Base-by-base conservation (phyloP, 2,888 invertebrate genomes). In the Thymelicus sylvestris region DNA sequence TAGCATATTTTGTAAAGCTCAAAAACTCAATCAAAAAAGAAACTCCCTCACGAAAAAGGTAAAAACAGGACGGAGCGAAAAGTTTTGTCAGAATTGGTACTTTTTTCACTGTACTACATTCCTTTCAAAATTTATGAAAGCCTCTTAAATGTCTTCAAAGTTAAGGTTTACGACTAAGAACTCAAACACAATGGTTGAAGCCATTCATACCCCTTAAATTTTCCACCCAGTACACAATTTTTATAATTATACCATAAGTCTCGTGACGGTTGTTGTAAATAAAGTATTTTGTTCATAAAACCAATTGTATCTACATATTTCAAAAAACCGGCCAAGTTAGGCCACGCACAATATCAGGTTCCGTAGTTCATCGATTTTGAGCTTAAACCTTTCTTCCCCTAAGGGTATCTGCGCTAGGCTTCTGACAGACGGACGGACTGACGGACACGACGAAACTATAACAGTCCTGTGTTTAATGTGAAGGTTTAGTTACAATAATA, bases 11-110 rank as follows among this genome's bases (percentile, higher is more conserved):
- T 52, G 8, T 19, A 52, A 52, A 19, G 55, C 55, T 55, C 24
- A 24, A 55, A 50, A 10, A 55, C 55, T 55, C 55, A 6, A 50
- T 50, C 15, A 50, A 55, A 55, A 55, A 24, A 55, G 6, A 5
- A 5, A 24, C 10, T 24, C 10, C 44, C 24, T 55, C 12, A 55
- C 6, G 55, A 55, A 55, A 55, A 55, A 24, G 55, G 24, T 24
- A 55, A 55, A 52, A 55, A 24, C 55, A 55, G 19, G 55, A 55
- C 24, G 55, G 55, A 55, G 24, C 24, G 55, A 24, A 55, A 55
- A 24, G 24, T 55, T 55, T 55, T 24, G 12, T 55, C 19, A 55
- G 24, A 55, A 55, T 55, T 55, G 24, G 24, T 55, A 55, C 12
- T 55, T 55, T 12, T 55, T 55, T 55, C 24, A 24, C 55, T 12